These are phyloP conservation scores for Leptura quadrifasciata DNA, from an alignment of 2,888 invertebrate species.

Conservation along the genomic window DNA sequence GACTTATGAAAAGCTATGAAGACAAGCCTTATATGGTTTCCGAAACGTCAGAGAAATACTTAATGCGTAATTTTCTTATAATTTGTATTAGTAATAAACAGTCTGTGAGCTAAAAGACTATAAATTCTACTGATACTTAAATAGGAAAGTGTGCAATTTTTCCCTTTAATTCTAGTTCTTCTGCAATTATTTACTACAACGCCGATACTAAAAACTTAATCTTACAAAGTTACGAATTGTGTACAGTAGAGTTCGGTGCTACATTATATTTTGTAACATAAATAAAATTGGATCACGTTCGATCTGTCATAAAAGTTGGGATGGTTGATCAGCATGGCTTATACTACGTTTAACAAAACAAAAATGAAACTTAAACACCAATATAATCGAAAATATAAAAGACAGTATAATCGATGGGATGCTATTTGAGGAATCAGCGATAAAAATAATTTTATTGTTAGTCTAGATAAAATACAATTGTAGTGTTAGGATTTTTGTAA, in stretches of 20 bases:
- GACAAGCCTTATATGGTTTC: too few species aligned
- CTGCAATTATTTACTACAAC: background rate
- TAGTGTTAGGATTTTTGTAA: background rate
- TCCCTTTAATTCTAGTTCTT: too few species aligned
- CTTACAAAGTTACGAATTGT: conserved; percentile 28
- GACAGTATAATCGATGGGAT: conserved; percentile 22
- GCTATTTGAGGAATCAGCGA: conserved; percentile 38
- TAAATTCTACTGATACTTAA: too few species aligned
- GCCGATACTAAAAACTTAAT: background rate
- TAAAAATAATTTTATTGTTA: conserved; percentile 44
- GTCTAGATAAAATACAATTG: conserved; percentile 42
- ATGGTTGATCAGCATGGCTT: conserved; percentile 32
- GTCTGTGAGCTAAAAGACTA: too few species aligned
- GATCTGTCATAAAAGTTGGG: conserved; percentile 38
- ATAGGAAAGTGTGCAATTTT: too few species aligned
- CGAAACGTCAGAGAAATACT: too few species aligned
- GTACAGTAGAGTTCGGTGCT: background rate
- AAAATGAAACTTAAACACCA: conserved; percentile 15
- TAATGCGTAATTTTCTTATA: too few species aligned
- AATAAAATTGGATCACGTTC: conserved; percentile 45
- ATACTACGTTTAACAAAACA: background rate
- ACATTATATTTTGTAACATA: conserved; percentile 26
- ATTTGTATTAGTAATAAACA: too few species aligned
- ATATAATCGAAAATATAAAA: conserved; percentile 33
- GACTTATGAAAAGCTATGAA: too few species aligned